These are phyloP conservation scores for Ptycholaimellus sp. DNA, from an alignment of 2,888 invertebrate genomes.

Conservation along the genomic window DNA sequence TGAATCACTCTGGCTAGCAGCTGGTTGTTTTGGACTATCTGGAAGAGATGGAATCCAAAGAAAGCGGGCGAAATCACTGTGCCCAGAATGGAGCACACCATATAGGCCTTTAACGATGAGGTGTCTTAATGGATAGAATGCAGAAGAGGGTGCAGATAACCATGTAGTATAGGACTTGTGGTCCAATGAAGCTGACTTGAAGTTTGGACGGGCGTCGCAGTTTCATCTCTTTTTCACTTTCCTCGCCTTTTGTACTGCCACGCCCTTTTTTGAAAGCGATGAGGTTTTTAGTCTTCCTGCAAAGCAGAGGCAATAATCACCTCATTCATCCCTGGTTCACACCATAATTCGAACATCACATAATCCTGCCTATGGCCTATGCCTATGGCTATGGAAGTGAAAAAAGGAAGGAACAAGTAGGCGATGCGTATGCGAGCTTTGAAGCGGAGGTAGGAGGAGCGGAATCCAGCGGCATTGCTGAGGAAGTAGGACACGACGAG, in stretches of 20 bases:
- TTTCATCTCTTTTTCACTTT: background rate
- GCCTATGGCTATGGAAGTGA: too few species aligned
- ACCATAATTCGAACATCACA: too few species aligned
- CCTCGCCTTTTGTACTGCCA: background rate
- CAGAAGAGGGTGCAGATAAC: too few species aligned
- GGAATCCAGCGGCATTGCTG: slow-evolving; percentile 9
- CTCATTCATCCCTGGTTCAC: too few species aligned
- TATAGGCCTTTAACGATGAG: background rate
- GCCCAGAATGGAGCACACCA: background rate
- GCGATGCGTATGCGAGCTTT: too few species aligned
- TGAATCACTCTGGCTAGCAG: slow-evolving; percentile 2
- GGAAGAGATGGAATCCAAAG: slow-evolving; percentile 3
- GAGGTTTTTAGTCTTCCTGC: background rate
- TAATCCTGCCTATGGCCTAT: too few species aligned
- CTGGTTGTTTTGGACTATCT: slow-evolving; percentile 1
- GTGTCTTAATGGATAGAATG: too few species aligned
- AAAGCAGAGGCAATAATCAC: too few species aligned
- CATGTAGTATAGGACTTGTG: background rate
- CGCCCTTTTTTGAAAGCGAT: background rate
- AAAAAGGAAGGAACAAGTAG: too few species aligned
- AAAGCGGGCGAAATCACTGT: slow-evolving; percentile 2
- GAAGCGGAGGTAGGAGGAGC: background rate
- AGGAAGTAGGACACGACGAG: slow-evolving; percentile 22
- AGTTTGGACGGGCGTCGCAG: background rate
- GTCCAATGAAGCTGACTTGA: slow-evolving; percentile 1